Percentiles rank a stretch among this genome's conserved stretches.
These are phyloP conservation scores for Ispidina lecontei DNA, from an alignment of 2,797 vertebrate genomes.

Conservation along the genomic window DNA sequence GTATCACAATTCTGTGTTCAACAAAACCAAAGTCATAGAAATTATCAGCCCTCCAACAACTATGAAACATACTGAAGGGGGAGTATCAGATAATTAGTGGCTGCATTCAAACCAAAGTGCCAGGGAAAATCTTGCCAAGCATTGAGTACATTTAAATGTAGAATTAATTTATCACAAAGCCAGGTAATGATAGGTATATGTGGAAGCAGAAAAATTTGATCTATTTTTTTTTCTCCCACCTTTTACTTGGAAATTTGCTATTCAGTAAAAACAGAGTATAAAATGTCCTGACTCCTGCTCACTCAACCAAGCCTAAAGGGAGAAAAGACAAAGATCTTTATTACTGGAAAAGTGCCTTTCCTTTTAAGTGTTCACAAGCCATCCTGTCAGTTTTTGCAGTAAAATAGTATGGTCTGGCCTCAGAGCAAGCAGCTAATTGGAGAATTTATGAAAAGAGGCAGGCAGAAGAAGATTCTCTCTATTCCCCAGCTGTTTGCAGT, in stretches of 20 bases:
- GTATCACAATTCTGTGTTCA: background rate
- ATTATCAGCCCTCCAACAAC: background rate
- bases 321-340: background rate
- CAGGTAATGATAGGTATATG: background rate
- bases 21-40: background rate
- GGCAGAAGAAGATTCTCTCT: constrained; percentile 26
- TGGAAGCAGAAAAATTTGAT: background rate
- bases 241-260: background rate
- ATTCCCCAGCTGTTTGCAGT: constrained; percentile 57
- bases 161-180: background rate
- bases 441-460: constrained; percentile 16
- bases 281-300: background rate
- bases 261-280: background rate
- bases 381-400: background rate
- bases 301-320: background rate
- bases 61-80: background rate
- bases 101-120: background rate
- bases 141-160: background rate
- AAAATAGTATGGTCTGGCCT: background rate
- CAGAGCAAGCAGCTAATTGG: background rate
- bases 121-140: background rate
- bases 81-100: background rate
- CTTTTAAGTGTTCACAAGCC: background rate
- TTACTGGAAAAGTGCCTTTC: background rate
- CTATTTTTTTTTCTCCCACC: background rate